Conservation (phyloP, 2,113 vertebrate genomes). For the Ochotona curzoniae region DNA sequence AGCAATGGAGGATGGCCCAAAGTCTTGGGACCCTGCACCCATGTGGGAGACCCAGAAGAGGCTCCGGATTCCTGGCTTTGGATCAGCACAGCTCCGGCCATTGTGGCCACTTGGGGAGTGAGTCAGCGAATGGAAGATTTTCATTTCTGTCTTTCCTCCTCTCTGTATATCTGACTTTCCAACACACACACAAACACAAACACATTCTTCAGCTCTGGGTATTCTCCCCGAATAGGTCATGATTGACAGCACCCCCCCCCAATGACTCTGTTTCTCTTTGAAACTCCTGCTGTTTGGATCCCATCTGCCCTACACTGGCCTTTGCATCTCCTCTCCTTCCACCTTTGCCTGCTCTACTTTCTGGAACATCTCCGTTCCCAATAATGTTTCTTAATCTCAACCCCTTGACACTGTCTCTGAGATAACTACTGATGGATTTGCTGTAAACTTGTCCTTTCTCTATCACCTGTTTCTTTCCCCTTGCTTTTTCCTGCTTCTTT, state of each 20-base stretch:
- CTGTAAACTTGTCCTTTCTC: not conserved
- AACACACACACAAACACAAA: not conserved
- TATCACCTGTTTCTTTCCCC: not conserved
- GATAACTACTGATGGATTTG: not conserved
- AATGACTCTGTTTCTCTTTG: not conserved
- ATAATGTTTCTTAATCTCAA: not conserved
- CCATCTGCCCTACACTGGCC: not conserved
- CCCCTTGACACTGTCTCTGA: not conserved
- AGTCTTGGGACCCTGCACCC: too few relatives aligned
- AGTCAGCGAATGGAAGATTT: too few relatives aligned
- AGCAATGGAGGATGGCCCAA: too few relatives aligned
- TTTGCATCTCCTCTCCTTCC: not conserved
- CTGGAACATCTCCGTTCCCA: not conserved
- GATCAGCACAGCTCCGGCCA: too few relatives aligned
- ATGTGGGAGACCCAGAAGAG: too few relatives aligned
- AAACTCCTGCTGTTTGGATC: not conserved
- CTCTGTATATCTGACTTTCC: too few relatives aligned
- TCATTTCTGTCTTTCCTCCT: too few relatives aligned
- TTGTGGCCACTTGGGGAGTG: too few relatives aligned
- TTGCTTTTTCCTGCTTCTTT: not conserved
- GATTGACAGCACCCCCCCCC: not conserved
- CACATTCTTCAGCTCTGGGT: not conserved
- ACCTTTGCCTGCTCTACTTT: not conserved
- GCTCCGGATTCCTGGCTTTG: too few relatives aligned
- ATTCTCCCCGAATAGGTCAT: not conserved